phyloP scores from a whole-genome alignment of 2,113 vertebrate species.

The Corynorhinus townsendii region DNA sequence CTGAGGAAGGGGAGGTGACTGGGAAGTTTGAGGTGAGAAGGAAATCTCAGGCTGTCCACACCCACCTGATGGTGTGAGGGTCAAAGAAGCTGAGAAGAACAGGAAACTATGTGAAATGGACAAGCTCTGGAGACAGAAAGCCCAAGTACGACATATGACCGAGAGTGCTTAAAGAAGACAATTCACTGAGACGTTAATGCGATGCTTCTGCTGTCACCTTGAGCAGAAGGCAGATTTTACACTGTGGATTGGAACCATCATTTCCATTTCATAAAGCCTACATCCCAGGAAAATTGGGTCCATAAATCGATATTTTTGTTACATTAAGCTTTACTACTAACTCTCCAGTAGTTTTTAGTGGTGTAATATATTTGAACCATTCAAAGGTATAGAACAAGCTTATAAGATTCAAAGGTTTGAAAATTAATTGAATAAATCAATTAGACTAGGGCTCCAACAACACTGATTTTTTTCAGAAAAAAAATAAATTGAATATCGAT shows the following conservation, averaged over 20 bases:
- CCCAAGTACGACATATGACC: background rate
- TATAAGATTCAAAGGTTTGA: conserved; percentile 36
- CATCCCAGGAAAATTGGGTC: background rate
- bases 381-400: background rate
- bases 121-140: background rate
- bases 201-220: background rate
- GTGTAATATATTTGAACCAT: conserved; percentile 51
- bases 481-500: conserved; percentile 38
- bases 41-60: background rate
- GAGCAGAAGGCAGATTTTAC: background rate
- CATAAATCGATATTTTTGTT: conserved; percentile 25
- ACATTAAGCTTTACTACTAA: conserved; percentile 37
- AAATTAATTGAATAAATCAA: conserved; percentile 56
- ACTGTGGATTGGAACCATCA: background rate
- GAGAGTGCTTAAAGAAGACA: background rate
- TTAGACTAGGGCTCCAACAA: conserved; percentile 15
- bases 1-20: background rate
- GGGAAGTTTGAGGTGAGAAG: background rate
- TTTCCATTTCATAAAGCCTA: conserved; percentile 37
- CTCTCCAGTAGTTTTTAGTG: conserved; percentile 32
- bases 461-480: conserved; percentile 37
- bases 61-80: background rate
- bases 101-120: background rate
- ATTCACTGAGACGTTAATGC: background rate
- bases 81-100: background rate